Base-by-base conservation (phyloP, 2,797 vertebrate species). In the Distichodus sexfasciatus region DNA sequence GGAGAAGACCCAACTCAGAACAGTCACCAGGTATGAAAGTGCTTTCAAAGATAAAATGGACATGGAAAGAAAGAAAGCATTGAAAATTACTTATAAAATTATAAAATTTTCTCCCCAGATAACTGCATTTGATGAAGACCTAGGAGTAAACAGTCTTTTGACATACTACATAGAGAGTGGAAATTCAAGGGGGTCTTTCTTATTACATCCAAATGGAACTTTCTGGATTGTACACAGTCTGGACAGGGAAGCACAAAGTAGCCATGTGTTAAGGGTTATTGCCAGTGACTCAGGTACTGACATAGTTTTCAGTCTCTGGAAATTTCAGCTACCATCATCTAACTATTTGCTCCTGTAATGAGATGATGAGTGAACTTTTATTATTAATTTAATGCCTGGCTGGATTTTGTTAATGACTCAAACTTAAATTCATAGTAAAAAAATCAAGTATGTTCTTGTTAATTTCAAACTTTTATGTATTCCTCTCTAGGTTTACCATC, bases 281-380 rank as follows among this genome's bases (percentile, higher is more conserved):
- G 87, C 90, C 69, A 83, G 88, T 50, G 91, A 92, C 82, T 88
- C 90, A 85, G 91, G 91, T 92, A 80, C 82, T 62, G 47, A 12
- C 24, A 61, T 41, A 2, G 1, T 23, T 61, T 7, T 5, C 51
- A 69, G 23, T n/a, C 29, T 26, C 9, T 33, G 8, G 28, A 14
- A 12, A 26, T 12, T 41, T 26, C 17, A 38, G n/a, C n/a, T 7
- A 26, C 4, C 36, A 29, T 6, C 10, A 4, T 4, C 31, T 35
- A 4, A 4, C 10, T 35, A 35, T 4, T 4, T 4, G 4, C 31
- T 35, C 21, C 6, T 10, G 4, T 21, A 36, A 23, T 36, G n/a
- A n/a, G n/a, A n/a, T n/a, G n/a, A n/a, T n/a, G n/a, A n/a, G n/a
- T n/a, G n/a, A n/a, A n/a, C n/a, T n/a, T n/a, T n/a, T n/a, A n/a